Evolutionary conservation across 1,140 invertebrate genomes (phyloP).

Genomic region (Oreohelix idahoensis): DNA sequence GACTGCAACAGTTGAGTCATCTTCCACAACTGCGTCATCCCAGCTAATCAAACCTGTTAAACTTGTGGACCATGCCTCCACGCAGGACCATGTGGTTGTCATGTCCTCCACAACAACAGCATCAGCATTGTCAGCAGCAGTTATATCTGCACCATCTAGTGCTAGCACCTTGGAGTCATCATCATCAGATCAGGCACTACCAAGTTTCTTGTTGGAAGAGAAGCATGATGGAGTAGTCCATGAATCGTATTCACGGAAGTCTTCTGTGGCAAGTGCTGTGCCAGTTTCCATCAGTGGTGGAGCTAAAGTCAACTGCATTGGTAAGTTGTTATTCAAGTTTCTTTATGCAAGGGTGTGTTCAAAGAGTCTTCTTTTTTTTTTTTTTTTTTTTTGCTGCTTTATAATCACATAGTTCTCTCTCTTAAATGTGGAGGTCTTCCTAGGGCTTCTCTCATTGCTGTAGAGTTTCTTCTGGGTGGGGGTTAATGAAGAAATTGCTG

Average conservation of each 20-base stretch:
- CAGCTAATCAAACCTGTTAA: not conserved
- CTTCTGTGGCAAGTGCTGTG: not conserved
- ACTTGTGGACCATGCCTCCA: not conserved
- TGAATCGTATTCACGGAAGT: not conserved
- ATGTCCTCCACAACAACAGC: not conserved
- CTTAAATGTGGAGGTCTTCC: too few relatives aligned
- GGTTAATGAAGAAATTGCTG: too few relatives aligned
- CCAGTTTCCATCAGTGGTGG: not conserved
- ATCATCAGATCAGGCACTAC: not conserved
- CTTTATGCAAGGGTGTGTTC: too few relatives aligned
- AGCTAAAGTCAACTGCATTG: not conserved
- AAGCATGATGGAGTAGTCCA: too few relatives aligned
- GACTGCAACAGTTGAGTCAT: not conserved
- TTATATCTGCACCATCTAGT: not conserved
- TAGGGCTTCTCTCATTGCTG: too few relatives aligned
- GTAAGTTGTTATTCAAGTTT: not conserved
- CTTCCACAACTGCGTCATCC: not conserved
- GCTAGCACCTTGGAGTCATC: not conserved
- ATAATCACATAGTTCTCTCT: too few relatives aligned
- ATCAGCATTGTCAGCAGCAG: not conserved
- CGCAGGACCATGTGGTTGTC: not conserved
- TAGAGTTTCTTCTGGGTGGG: too few relatives aligned
- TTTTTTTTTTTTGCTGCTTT: too few relatives aligned
- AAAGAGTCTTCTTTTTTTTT: too few relatives aligned
- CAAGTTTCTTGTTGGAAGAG: not conserved